These are phyloP conservation scores for Tachystola acroxantha DNA, from an alignment of 2,888 invertebrate species.

Conservation along the genomic window DNA sequence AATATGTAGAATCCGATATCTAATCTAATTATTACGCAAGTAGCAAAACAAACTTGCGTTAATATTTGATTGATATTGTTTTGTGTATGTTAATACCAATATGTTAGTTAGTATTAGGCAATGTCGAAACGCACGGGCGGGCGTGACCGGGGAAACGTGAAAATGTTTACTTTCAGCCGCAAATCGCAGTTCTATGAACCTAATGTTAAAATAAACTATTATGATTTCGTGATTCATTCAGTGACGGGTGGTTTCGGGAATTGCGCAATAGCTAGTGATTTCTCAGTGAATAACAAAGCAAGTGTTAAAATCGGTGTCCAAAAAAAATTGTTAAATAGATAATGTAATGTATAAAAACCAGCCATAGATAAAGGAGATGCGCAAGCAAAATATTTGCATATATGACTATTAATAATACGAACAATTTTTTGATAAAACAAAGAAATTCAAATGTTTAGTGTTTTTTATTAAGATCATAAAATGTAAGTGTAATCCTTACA, in stretches of 20 bases:
- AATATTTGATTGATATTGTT: conserved; percentile 17
- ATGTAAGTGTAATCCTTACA: too few relatives aligned
- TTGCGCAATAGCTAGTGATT: conserved; percentile 15
- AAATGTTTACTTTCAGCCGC: conserved; percentile 52
- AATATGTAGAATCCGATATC: too few relatives aligned
- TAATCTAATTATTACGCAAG: too few relatives aligned
- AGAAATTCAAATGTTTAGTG: too few relatives aligned
- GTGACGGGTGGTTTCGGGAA: conserved; percentile 16
- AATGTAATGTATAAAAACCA: too few relatives aligned
- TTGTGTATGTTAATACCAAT: background rate
- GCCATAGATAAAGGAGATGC: too few relatives aligned
- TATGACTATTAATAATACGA: too few relatives aligned
- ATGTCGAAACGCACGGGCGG: conserved; percentile 17
- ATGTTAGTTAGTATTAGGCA: conserved; percentile 23
- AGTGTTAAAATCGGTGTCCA: too few relatives aligned
- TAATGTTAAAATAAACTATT: conserved; percentile 41
- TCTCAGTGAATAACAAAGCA: background rate
- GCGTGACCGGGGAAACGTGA: conserved; percentile 36
- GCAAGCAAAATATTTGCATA: too few relatives aligned
- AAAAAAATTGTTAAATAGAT: too few relatives aligned
- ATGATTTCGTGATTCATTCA: conserved; percentile 28
- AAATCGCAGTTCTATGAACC: conserved; percentile 44
- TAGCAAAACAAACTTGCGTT: conserved; percentile 10
- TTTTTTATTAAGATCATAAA: too few relatives aligned
- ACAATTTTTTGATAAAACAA: too few relatives aligned